Percentiles rank a stretch among this genome's conserved stretches.
These are phyloP conservation scores for Sebastes diploproa DNA, from an alignment of 2,797 vertebrate species.

Conservation along the genomic window DNA sequence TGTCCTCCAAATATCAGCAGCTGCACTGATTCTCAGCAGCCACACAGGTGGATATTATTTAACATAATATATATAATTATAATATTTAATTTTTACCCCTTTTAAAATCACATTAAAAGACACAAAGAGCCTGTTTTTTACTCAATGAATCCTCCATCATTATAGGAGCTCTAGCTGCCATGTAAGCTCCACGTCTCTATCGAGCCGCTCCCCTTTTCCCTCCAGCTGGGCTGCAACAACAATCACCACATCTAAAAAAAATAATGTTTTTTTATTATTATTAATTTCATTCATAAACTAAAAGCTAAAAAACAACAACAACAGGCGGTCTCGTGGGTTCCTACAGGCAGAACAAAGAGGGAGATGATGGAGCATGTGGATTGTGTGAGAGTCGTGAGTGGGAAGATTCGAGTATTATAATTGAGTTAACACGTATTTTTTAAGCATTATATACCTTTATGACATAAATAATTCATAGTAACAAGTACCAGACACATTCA, in stretches of 20 bases:
- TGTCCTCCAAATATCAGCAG: slow-evolving; percentile 11
- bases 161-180: slow-evolving; percentile 14
- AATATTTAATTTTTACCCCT: background rate
- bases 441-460: background rate
- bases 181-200: slow-evolving; percentile 31
- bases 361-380: background rate
- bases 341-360: background rate
- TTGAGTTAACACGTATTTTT: background rate
- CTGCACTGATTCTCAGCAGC: background rate
- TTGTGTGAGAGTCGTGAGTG: background rate
- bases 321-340: background rate
- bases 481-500: background rate
- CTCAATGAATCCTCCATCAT: slow-evolving; percentile 31
- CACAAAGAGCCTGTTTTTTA: background rate
- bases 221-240: slow-evolving; percentile 14
- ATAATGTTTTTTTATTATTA: background rate
- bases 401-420: background rate
- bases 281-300: background rate
- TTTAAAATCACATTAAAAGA: background rate
- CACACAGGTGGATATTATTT: slow-evolving; percentile 14
- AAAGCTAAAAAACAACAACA: background rate
- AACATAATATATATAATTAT: no score
- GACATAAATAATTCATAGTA: background rate
- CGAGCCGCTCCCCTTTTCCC: slow-evolving; percentile 41
- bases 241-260: background rate